Evolutionary conservation across 2,888 invertebrate genomes (phyloP).

Genomic region (Lasioglossum villosulum): DNA sequence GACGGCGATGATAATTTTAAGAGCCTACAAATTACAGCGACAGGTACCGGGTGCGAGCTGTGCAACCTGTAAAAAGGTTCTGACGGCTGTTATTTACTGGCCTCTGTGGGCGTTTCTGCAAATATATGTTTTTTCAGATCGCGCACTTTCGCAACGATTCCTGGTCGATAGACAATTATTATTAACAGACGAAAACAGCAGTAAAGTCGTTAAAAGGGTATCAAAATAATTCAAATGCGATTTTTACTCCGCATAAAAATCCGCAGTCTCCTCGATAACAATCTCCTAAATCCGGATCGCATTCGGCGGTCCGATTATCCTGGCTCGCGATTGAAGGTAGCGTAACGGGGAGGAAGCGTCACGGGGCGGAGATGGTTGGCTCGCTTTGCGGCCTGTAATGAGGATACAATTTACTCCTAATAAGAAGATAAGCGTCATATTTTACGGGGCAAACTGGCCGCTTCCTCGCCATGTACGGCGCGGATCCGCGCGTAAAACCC

Average conservation of each 20-base stretch:
- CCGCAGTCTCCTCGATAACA: background rate
- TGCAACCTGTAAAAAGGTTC: background rate
- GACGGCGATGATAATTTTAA: background rate
- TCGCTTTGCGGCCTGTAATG: slow-evolving; percentile 71
- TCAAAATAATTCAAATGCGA: no score
- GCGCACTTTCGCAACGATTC: background rate
- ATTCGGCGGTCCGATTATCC: slow-evolving; percentile 38
- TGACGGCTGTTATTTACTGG: background rate
- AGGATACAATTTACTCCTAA: slow-evolving; percentile 83
- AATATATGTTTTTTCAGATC: background rate
- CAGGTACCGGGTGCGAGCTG: background rate
- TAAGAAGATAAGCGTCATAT: slow-evolving; percentile 82
- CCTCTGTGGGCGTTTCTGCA: background rate
- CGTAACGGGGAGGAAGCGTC: slow-evolving; percentile 21
- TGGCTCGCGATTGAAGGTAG: slow-evolving; percentile 47
- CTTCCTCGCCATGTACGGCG: slow-evolving; percentile 74
- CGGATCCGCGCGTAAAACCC: slow-evolving; percentile 66
- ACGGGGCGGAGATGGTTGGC: slow-evolving; percentile 28
- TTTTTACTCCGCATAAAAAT: background rate
- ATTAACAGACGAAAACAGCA: no score
- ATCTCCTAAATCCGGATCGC: background rate
- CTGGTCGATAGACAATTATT: background rate
- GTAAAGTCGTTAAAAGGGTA: no score
- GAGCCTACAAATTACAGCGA: background rate
- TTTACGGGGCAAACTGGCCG: slow-evolving; percentile 77